Percentiles rank a stretch among this genome's conserved stretches.
These are phyloP conservation scores for Carabus problematicus DNA, from an alignment of 2,888 invertebrate genomes.

Conservation along the genomic window DNA sequence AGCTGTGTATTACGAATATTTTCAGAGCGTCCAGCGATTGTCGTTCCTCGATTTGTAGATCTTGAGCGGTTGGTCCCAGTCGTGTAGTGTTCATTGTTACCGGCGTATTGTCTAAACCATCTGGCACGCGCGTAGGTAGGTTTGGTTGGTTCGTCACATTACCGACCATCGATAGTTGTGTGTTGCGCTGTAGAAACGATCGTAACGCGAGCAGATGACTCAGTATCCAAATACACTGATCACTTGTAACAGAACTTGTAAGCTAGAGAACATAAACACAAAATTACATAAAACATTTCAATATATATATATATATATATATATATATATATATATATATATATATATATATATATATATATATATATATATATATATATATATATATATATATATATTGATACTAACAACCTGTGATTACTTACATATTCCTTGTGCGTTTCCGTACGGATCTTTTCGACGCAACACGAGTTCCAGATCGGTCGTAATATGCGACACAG, in stretches of 20 bases:
- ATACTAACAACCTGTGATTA: conserved; percentile 45
- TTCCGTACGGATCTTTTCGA: conserved; percentile 65
- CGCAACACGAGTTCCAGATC: conserved; percentile 85
- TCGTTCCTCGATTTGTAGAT: conserved; percentile 71
- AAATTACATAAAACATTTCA: too few species aligned
- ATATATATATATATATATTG: too few species aligned
- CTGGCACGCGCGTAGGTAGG: neutral
- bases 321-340: too few species aligned
- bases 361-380: too few species aligned
- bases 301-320: too few species aligned
- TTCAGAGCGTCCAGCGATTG: conserved; percentile 80
- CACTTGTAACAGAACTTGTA: conserved; percentile 71
- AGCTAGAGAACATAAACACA: conserved; percentile 63
- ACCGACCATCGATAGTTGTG: conserved; percentile 57
- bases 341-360: too few species aligned
- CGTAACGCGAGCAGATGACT: conserved; percentile 78
- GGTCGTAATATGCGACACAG: conserved; percentile 87
- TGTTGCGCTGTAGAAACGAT: conserved; percentile 76
- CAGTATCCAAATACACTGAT: conserved; percentile 76
- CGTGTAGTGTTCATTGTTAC: conserved; percentile 44
- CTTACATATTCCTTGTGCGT: conserved; percentile 68
- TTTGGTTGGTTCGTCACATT: conserved; percentile 16
- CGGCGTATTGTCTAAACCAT: conserved; percentile 8
- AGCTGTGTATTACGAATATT: conserved; percentile 70
- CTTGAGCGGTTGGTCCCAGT: conserved; percentile 54